These are phyloP conservation scores for Rhinella marina DNA, from an alignment of 2,797 vertebrate genomes.

Conservation along the genomic window DNA sequence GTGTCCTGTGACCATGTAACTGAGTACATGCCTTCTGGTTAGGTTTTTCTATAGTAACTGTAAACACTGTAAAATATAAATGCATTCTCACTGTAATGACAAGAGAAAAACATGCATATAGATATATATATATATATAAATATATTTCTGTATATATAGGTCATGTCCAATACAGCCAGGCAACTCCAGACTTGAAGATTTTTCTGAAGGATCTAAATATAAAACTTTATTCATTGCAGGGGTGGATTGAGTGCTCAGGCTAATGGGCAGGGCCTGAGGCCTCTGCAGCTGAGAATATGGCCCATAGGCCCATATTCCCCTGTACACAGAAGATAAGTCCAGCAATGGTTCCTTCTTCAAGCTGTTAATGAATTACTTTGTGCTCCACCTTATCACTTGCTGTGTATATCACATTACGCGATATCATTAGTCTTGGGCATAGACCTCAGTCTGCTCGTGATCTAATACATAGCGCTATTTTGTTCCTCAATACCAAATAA, in stretches of 20 bases:
- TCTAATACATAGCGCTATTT: neutral
- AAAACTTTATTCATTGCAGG: neutral
- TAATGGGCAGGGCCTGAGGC: neutral
- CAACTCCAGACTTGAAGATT: slow-evolving; percentile 48
- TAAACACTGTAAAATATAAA: slow-evolving; percentile 66
- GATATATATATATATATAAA: slow-evolving; percentile 37
- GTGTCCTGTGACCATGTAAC: slow-evolving; percentile 63
- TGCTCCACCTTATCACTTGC: neutral
- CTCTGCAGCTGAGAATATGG: neutral
- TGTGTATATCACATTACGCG: neutral
- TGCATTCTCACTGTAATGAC: slow-evolving; percentile 66
- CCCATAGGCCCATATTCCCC: too few relatives aligned
- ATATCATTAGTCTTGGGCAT: neutral
- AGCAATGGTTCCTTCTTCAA: neutral
- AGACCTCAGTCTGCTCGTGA: neutral
- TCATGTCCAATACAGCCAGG: slow-evolving; percentile 28
- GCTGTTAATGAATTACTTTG: neutral
- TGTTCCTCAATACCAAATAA: slow-evolving; percentile 11
- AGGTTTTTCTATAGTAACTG: slow-evolving; percentile 66
- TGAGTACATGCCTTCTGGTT: slow-evolving; percentile 64
- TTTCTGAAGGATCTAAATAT: neutral
- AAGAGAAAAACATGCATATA: slow-evolving; percentile 45
- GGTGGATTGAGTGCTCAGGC: neutral
- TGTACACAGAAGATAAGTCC: neutral
- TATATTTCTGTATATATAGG: slow-evolving; percentile 45